These are phyloP conservation scores for Plebejus argus DNA, from an alignment of 2,888 invertebrate species.

Conservation along the genomic window DNA sequence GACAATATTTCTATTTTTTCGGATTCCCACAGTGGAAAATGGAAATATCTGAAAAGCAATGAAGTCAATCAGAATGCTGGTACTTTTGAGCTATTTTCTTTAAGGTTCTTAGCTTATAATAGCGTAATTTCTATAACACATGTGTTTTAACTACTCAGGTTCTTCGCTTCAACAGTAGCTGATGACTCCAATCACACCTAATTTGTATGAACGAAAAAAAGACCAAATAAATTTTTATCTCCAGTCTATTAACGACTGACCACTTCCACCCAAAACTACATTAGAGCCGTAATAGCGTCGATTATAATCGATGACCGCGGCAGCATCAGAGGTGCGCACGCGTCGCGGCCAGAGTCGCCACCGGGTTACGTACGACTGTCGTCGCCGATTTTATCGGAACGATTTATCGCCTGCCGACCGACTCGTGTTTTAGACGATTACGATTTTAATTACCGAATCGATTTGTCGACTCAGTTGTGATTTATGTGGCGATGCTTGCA, in stretches of 20 bases:
- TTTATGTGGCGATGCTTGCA: not conserved
- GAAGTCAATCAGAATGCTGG: no score
- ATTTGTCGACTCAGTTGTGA: not conserved
- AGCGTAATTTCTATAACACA: no score
- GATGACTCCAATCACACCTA: not conserved
- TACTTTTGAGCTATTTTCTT: no score
- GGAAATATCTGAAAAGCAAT: no score
- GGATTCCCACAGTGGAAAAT: no score
- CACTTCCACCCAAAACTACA: constrained; percentile 59
- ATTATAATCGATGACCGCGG: constrained; percentile 79
- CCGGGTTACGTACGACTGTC: constrained; percentile 72
- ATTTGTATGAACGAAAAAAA: not conserved
- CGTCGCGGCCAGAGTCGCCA: constrained; percentile 76
- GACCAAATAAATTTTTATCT: not conserved
- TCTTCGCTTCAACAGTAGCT: not conserved
- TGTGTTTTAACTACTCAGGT: not conserved
- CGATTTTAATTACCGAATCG: constrained; percentile 33
- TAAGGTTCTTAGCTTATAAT: no score
- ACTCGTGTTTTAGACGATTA: constrained; percentile 56
- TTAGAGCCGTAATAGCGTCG: constrained; percentile 77
- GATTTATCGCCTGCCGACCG: constrained; percentile 74
- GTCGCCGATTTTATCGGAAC: constrained; percentile 80
- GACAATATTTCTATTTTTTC: no score
- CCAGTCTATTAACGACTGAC: not conserved
- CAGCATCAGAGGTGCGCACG: constrained; percentile 72